phyloP scores from a whole-genome alignment of 2,113 vertebrate species.

The Austrofundulus limnaeus region DNA sequence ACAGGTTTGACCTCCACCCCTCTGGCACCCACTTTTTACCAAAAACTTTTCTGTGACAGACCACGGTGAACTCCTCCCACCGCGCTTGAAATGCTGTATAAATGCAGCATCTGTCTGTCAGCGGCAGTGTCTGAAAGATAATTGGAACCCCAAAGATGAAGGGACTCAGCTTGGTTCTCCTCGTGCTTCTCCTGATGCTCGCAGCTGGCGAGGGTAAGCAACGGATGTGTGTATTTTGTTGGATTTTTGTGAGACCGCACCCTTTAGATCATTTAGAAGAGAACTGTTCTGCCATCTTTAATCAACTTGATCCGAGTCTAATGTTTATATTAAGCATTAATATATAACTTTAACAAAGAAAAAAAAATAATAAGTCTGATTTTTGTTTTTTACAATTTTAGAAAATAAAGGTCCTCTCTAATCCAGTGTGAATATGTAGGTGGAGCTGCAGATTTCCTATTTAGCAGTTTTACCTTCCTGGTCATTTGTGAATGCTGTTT shows the following conservation, averaged over 20 bases:
- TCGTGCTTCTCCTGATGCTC: conserved; percentile 74
- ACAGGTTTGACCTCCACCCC: conserved; percentile 42
- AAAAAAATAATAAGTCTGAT: no score
- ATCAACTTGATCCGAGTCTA: no score
- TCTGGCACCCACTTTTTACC: conserved; percentile 58
- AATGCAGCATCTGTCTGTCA: conserved; percentile 67
- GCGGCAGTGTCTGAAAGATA: conserved; percentile 62
- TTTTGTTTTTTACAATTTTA: no score
- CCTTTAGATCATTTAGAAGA: conserved; percentile 8
- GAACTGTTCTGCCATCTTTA: conserved; percentile 15
- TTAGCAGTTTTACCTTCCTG: no score
- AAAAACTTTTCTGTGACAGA: conserved; percentile 56
- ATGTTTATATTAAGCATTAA: no score
- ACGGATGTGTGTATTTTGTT: conserved; percentile 30
- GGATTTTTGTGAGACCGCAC: conserved; percentile 22
- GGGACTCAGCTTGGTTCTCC: conserved; percentile 69
- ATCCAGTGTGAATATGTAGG: no score
- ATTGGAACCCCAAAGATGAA: conserved; percentile 73
- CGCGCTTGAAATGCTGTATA: conserved; percentile 69
- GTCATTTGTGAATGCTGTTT: no score
- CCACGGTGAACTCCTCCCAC: conserved; percentile 68
- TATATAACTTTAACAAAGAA: no score
- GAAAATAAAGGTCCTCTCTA: no score
- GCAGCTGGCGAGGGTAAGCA: conserved; percentile 72
- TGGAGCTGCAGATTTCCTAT: no score